Percentiles rank a stretch among this genome's conserved stretches.
Conservation (phyloP, 2,888 invertebrate species). For the Cryptosula pallasiana region DNA sequence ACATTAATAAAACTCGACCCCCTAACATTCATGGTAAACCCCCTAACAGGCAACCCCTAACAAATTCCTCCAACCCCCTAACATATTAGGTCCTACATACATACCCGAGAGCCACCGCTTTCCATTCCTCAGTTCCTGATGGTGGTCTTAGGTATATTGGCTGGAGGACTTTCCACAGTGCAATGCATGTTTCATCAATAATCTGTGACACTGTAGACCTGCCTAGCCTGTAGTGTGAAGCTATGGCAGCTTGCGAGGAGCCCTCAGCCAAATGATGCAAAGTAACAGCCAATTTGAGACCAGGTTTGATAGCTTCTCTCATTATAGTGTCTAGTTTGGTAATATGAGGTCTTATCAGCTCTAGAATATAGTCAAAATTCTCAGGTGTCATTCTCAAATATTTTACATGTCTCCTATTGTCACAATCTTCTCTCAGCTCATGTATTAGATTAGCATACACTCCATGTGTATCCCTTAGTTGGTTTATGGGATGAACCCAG, state of each 20-base stretch:
- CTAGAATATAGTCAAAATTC: slow-evolving; percentile 5
- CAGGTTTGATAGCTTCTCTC: background rate
- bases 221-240: slow-evolving; percentile 6
- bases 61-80: no score
- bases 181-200: background rate
- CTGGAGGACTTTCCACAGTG: background rate
- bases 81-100: no score
- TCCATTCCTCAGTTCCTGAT: background rate
- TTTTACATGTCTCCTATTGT: background rate
- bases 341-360: background rate
- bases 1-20: no score
- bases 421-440: slow-evolving; percentile 2
- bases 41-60: no score
- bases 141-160: background rate
- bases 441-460: background rate
- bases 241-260: background rate
- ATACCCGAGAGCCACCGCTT: background rate
- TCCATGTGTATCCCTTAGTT: background rate
- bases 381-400: slow-evolving; percentile 8
- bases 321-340: background rate
- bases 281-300: slow-evolving; percentile 5
- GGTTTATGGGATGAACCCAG: slow-evolving; percentile 4
- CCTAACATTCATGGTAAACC: no score
- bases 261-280: slow-evolving; percentile 15
- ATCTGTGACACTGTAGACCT: background rate